Evolutionary conservation across 1,140 invertebrate genomes (phyloP).

Genomic region (Drosophila nigrodunni): DNA sequence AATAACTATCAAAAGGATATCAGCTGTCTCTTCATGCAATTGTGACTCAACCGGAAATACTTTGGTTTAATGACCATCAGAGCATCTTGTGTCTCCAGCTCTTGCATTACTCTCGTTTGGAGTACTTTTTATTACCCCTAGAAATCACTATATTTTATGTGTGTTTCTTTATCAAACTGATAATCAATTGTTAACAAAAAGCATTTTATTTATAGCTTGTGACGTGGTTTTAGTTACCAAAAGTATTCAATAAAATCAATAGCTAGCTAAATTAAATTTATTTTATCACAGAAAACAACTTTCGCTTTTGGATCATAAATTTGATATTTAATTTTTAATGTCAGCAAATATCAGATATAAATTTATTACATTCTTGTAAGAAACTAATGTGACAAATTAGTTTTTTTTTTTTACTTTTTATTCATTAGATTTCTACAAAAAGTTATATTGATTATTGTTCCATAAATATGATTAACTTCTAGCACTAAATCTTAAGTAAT

Average conservation of each 20-base stretch:
- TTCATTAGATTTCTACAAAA: no score
- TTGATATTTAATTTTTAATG: neutral
- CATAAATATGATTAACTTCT: no score
- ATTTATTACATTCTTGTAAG: no score
- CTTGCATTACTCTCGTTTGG: neutral
- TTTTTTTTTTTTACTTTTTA: no score
- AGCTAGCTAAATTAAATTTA: neutral
- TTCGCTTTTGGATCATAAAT: neutral
- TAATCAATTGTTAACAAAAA: neutral
- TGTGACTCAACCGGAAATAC: slow-evolving; percentile 8
- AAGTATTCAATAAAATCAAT: neutral
- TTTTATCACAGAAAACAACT: neutral
- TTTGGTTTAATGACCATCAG: neutral
- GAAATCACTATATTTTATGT: neutral
- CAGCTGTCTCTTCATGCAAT: neutral
- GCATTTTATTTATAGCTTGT: neutral
- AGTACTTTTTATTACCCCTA: neutral
- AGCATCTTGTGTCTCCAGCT: neutral
- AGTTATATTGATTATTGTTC: no score
- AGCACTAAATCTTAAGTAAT: no score
- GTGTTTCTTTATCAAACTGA: neutral
- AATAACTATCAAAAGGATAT: neutral
- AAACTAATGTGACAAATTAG: no score
- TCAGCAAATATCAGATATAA: neutral
- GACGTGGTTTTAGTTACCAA: neutral